phyloP scores from a whole-genome alignment of 2,797 vertebrate species.

The Pipistrellus pipistrellus region DNA sequence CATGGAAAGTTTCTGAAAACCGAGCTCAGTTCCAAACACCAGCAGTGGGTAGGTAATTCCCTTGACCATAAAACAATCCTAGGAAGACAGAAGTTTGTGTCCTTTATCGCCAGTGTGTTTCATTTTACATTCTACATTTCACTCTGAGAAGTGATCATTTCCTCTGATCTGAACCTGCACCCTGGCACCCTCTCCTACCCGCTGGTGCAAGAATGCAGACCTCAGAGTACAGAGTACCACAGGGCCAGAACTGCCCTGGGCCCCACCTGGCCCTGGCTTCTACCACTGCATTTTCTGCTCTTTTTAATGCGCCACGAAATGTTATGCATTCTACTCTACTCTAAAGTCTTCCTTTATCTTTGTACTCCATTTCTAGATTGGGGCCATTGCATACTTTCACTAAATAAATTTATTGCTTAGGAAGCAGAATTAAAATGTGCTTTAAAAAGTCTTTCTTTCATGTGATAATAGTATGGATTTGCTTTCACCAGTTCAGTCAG shows the following conservation, averaged over 20 bases:
- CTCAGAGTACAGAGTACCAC: neutral
- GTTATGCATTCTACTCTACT: conserved; percentile 18
- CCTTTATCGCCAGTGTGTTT: neutral
- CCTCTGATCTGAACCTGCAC: neutral
- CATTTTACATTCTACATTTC: conserved; percentile 8
- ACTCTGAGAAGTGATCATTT: neutral
- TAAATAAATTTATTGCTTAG: conserved; percentile 46
- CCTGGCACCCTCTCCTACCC: neutral
- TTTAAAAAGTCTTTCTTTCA: conserved; percentile 47
- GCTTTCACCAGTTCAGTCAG: neutral
- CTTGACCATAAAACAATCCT: neutral
- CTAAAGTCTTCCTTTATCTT: conserved; percentile 39
- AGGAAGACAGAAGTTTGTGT: neutral
- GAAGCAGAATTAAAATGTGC: conserved; percentile 2
- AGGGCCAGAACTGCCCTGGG: neutral
- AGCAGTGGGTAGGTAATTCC: neutral
- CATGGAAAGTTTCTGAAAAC: neutral
- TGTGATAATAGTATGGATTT: conserved; percentile 11
- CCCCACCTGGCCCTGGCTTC: neutral
- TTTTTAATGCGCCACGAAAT: conserved; percentile 9
- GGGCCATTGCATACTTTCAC: neutral
- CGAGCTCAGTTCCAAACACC: neutral
- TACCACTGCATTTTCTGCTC: neutral
- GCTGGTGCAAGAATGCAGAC: neutral
- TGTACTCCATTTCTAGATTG: conserved; percentile 3